Percentiles rank a stretch among this genome's conserved stretches.
Evolutionary conservation across 2,888 invertebrate genomes (phyloP).

Genomic region (Argyra leucocephala): DNA sequence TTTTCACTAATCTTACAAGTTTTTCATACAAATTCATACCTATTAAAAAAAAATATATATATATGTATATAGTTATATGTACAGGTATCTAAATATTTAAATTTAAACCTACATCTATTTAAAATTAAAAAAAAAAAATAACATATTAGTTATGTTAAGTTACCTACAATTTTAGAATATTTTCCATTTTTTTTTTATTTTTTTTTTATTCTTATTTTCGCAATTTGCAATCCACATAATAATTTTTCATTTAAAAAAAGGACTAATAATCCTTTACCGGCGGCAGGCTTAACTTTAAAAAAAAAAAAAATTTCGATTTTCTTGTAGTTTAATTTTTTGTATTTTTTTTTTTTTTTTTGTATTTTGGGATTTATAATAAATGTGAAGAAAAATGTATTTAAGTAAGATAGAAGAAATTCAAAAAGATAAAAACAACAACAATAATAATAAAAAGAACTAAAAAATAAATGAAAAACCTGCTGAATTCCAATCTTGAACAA

Average conservation of each 20-base stretch:
- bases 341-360: background rate
- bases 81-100: too few species aligned
- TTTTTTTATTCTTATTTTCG: background rate
- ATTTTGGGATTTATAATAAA: background rate
- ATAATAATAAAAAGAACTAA: background rate
- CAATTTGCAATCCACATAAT: conserved; percentile 6
- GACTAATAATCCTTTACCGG: conserved; percentile 4
- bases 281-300: background rate
- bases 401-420: background rate
- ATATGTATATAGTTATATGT: too few species aligned
- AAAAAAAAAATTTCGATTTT: too few species aligned
- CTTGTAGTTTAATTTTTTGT: background rate
- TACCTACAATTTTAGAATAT: too few species aligned
- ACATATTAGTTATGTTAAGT: too few species aligned
- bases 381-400: background rate
- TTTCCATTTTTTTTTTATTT: background rate
- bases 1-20: too few species aligned
- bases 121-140: too few species aligned
- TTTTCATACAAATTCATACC: too few species aligned
- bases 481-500: background rate
- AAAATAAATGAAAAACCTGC: background rate
- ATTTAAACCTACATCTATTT: too few species aligned
- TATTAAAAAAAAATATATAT: too few species aligned
- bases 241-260: background rate
- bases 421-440: background rate